These are phyloP conservation scores for Drosophila malerkotliana DNA, from an alignment of 1,140 invertebrate species.

Conservation along the genomic window DNA sequence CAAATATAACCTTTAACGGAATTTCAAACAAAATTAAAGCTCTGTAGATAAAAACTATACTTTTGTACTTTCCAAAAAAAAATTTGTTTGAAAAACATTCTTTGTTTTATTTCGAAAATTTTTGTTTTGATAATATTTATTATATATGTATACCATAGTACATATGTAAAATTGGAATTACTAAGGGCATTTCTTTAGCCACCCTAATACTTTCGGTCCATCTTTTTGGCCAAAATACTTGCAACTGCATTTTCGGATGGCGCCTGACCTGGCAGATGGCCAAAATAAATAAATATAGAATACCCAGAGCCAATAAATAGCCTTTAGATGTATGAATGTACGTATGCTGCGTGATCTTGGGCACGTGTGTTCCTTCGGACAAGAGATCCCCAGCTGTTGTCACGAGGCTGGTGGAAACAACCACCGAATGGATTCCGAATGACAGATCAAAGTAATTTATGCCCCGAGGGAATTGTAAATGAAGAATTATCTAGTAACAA, in stretches of 20 bases:
- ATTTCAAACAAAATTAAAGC: too few relatives aligned
- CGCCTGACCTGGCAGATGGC: constrained; percentile 45
- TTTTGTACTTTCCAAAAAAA: too few relatives aligned
- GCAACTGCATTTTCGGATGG: constrained; percentile 16
- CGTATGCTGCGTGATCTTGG: constrained; percentile 33
- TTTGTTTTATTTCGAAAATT: too few relatives aligned
- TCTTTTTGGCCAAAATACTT: constrained; percentile 23
- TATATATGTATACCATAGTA: too few relatives aligned
- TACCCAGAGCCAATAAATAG: constrained; percentile 2
- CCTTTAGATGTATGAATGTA: background rate
- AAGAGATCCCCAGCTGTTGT: constrained; percentile 39
- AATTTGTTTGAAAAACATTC: too few relatives aligned
- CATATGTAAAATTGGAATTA: too few relatives aligned
- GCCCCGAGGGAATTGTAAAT: constrained; percentile 39
- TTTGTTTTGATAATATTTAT: too few relatives aligned
- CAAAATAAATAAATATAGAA: constrained; percentile 31
- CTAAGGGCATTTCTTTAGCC: too few relatives aligned
- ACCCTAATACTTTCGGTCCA: background rate
- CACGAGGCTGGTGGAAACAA: constrained; percentile 42
- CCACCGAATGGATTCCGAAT: constrained; percentile 34
- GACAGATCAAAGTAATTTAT: constrained; percentile 48
- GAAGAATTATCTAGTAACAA: constrained; percentile 19
- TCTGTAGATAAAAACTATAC: too few relatives aligned
- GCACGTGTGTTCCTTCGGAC: constrained; percentile 30
- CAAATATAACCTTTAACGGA: too few relatives aligned